phyloP scores from a whole-genome alignment of 2,113 vertebrate genomes.

The Sus scrofa region T2T-Sscrofa CM000817.6:21729501-21730000 shows the following conservation, averaged over 20 bases:
- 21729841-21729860: neutral
- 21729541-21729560: too few species aligned
- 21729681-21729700: neutral
- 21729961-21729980: too few species aligned
- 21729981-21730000: too few species aligned
- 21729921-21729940: too few species aligned
- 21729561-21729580: too few species aligned
- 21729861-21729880: neutral
- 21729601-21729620: neutral
- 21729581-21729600: too few species aligned
- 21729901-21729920: neutral
- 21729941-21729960: too few species aligned
- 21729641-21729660: neutral
- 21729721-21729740: neutral
- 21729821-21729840: constrained; percentile 26
- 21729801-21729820: neutral
- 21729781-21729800: neutral
- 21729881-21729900: neutral
- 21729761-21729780: neutral
- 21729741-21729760: neutral
- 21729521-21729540: too few species aligned
- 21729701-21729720: neutral
- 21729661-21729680: neutral
- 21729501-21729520: too few species aligned
- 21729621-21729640: neutral